A percentile compares a stretch with the other conserved stretches of the same genome.
These are phyloP conservation scores for Brotula barbata DNA, from an alignment of 2,797 vertebrate species.

Conservation along the genomic window DNA sequence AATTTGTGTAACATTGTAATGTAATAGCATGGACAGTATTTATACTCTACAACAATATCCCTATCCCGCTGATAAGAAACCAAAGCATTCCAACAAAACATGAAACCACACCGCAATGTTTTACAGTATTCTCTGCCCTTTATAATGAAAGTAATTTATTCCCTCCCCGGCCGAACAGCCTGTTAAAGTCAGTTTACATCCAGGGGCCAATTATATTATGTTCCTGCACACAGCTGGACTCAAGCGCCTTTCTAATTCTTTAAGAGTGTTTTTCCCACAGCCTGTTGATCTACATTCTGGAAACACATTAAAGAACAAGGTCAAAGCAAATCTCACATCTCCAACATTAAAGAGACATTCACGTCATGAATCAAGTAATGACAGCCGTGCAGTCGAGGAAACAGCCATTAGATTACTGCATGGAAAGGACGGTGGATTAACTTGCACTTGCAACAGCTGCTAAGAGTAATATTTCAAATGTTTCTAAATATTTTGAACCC, in stretches of 20 bases:
- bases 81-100: slow-evolving; percentile 24
- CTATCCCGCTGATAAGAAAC: slow-evolving; percentile 18
- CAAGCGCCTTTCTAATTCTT: slow-evolving; percentile 43
- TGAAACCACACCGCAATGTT: slow-evolving; percentile 31
- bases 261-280: slow-evolving; percentile 15
- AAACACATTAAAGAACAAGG: slow-evolving; percentile 54
- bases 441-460: slow-evolving; percentile 51
- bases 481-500: slow-evolving; percentile 41
- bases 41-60: slow-evolving; percentile 14
- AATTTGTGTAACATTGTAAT: slow-evolving; percentile 15
- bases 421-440: slow-evolving; percentile 50
- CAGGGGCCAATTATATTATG: slow-evolving; percentile 57
- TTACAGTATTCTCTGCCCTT: slow-evolving; percentile 27
- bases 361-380: slow-evolving; percentile 49
- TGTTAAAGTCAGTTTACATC: slow-evolving; percentile 52
- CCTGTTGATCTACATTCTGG: slow-evolving; percentile 41
- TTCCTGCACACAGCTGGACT: slow-evolving; percentile 50
- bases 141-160: slow-evolving; percentile 61
- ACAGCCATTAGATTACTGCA: slow-evolving; percentile 50
- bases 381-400: slow-evolving; percentile 34
- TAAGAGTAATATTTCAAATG: slow-evolving; percentile 45
- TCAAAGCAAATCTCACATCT: slow-evolving; percentile 49
- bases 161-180: slow-evolving; percentile 34
- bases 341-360: slow-evolving; percentile 48
- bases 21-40: slow-evolving; percentile 39